A percentile compares a stretch with the other conserved stretches of the same genome.
Evolutionary conservation across 2,113 vertebrate genomes (phyloP).

Genomic region (Herpailurus yagouaroundi): DNA sequence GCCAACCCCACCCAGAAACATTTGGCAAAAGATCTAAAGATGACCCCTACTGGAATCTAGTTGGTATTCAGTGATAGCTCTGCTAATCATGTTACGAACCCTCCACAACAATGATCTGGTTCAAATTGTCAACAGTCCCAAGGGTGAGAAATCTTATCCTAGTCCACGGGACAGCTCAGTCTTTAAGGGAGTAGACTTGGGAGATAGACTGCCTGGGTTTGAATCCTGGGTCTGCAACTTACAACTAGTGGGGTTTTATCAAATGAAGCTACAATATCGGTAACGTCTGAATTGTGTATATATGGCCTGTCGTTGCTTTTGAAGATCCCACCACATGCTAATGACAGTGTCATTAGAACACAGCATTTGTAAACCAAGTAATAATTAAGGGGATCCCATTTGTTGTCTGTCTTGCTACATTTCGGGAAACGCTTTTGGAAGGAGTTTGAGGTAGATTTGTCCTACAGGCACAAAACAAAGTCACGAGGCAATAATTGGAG

Average conservation of each 20-base stretch:
- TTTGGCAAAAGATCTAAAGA: not conserved
- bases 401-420: not conserved
- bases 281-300: not conserved
- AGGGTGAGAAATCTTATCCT: not conserved
- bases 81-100: not conserved
- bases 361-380: too few relatives aligned
- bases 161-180: accelerated
- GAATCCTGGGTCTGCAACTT: not conserved
- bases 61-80: not conserved
- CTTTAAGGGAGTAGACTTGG: not conserved
- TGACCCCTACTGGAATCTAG: not conserved
- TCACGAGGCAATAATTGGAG: not conserved
- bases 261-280: not conserved
- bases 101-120: not conserved
- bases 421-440: not conserved
- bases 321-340: not conserved
- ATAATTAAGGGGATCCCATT: not conserved
- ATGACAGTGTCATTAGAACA: not conserved
- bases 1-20: not conserved
- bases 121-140: not conserved
- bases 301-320: not conserved
- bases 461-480: not conserved
- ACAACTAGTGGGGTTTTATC: not conserved
- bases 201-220: not conserved
- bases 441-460: not conserved